Evolutionary conservation across 2,797 vertebrate genomes (phyloP).

Genomic region (Rachycentron canadum): DNA sequence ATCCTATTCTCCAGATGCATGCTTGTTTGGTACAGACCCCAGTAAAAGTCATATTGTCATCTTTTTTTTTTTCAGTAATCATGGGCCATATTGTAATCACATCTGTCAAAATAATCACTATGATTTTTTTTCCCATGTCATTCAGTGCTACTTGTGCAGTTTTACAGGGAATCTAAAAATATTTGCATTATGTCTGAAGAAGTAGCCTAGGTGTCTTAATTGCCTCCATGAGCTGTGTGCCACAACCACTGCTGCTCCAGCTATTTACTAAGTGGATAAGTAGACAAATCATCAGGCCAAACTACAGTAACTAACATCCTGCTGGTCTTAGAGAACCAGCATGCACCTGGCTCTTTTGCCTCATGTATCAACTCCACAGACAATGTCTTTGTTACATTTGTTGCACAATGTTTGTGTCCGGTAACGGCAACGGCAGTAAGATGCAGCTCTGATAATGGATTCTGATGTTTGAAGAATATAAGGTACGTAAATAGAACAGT

Average conservation of each 20-base stretch:
- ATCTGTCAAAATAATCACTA: too few relatives aligned
- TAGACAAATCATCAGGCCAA: not conserved
- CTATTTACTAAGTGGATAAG: not conserved
- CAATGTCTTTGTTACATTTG: not conserved
- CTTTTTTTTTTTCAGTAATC: too few relatives aligned
- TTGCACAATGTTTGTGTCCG: not conserved
- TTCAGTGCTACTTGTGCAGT: too few relatives aligned
- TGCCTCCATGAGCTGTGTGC: not conserved
- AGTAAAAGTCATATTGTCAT: too few relatives aligned
- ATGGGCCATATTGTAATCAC: too few relatives aligned
- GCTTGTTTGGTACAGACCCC: too few relatives aligned
- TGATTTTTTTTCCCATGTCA: too few relatives aligned
- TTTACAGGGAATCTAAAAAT: not conserved
- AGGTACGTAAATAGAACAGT: constrained; percentile 8
- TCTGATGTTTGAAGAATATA: constrained; percentile 14
- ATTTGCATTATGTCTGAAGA: not conserved
- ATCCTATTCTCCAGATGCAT: too few relatives aligned
- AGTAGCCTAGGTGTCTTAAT: not conserved
- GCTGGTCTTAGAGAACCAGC: not conserved
- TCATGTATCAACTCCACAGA: not conserved
- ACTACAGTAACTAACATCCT: not conserved
- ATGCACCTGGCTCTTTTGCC: not conserved
- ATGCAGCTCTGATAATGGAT: not conserved
- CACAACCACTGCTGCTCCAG: not conserved
- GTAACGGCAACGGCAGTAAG: not conserved